Conservation (phyloP, 2,797 vertebrate species). For the Danio jaintianensis region DNA sequence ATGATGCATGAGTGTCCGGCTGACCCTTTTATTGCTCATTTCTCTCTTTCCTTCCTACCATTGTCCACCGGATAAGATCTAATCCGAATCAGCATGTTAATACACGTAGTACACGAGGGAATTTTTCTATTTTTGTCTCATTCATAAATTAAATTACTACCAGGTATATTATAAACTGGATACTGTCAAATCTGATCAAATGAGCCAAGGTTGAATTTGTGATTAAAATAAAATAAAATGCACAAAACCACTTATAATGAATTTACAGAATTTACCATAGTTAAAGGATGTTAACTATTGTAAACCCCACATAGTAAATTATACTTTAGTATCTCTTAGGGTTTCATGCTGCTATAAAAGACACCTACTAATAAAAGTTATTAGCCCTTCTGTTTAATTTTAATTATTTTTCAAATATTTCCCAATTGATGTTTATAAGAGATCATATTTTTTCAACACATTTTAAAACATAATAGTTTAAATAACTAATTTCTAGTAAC, state of each 20-base stretch:
- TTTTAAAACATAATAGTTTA: no score
- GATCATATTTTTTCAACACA: no score
- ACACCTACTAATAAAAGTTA: background rate
- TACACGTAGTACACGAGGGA: background rate
- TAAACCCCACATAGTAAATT: background rate
- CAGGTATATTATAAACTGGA: background rate
- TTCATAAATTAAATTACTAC: background rate
- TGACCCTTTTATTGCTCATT: constrained; percentile 57
- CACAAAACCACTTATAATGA: background rate
- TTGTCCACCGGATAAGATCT: constrained; percentile 54
- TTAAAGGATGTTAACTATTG: background rate
- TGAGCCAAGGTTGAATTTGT: background rate
- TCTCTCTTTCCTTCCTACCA: constrained; percentile 69
- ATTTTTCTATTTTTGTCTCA: constrained; percentile 3
- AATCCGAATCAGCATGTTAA: constrained; percentile 24
- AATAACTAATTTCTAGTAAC: no score
- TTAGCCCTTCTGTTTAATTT: no score
- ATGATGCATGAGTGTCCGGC: constrained; percentile 64
- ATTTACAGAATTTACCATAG: background rate
- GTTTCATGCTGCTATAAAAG: background rate
- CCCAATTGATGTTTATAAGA: no score
- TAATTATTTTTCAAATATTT: no score
- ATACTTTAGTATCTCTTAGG: background rate
- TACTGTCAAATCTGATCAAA: background rate
- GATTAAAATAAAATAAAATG: background rate